Percentiles rank a stretch among this genome's conserved stretches.
These are phyloP conservation scores for Halcyon malimbica DNA, from an alignment of 2,113 vertebrate genomes.

Conservation along the genomic window DNA sequence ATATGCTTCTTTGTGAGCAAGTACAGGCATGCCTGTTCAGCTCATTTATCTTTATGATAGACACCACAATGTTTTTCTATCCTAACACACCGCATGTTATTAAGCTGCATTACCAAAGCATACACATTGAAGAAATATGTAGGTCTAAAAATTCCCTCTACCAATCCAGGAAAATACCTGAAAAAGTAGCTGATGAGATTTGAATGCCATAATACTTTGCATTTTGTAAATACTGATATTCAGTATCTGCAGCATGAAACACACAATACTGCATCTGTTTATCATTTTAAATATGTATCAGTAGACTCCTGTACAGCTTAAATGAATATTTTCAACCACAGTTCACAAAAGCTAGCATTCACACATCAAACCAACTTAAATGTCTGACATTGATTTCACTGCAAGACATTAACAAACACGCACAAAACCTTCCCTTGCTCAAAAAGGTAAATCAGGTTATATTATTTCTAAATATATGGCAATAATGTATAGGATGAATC, in stretches of 20 bases:
- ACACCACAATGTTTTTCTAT: not conserved
- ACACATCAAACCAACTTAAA: slow-evolving; percentile 45
- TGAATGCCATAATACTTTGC: not conserved
- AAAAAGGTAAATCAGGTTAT: slow-evolving; percentile 11
- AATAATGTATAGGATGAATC: not conserved
- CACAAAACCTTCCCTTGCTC: slow-evolving; percentile 17
- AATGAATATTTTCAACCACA: slow-evolving; percentile 20
- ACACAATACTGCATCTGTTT: not conserved
- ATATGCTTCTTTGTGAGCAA: not conserved
- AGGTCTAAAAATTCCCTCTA: not conserved
- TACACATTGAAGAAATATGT: not conserved
- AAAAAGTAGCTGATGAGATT: not conserved
- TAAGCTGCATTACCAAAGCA: not conserved
- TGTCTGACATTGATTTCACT: slow-evolving; percentile 35
- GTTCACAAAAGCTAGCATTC: slow-evolving; percentile 23
- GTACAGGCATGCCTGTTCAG: not conserved
- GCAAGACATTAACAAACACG: slow-evolving; percentile 22
- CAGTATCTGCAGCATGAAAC: not conserved
- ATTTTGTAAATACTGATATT: not conserved
- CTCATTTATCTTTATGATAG: not conserved
- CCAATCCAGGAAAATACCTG: not conserved
- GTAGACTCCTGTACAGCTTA: slow-evolving; percentile 44
- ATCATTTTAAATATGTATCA: slow-evolving; percentile 34
- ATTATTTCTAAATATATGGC: slow-evolving; percentile 3
- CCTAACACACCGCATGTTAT: not conserved